Conservation (phyloP, 35 echinoderm and acorn worm genomes). For the Apostichopus japonicus region DNA sequence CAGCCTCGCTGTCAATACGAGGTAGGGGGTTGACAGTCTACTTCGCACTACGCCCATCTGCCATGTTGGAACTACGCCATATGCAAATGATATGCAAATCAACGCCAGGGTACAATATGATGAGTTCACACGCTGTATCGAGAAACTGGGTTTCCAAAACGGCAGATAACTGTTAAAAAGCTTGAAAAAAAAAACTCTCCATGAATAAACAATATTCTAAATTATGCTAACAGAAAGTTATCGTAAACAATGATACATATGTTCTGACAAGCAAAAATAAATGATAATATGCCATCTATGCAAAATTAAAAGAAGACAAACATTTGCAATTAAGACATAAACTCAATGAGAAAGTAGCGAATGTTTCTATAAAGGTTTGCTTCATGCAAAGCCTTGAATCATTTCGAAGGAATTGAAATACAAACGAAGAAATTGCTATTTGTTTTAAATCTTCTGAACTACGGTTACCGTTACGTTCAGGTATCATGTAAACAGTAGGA, state of each 20-base stretch:
- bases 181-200: not conserved
- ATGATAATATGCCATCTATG: not conserved
- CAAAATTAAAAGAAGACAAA: not conserved
- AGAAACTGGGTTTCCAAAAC: not conserved
- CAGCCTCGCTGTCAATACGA: conserved; percentile 99
- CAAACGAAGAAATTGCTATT: too few relatives aligned
- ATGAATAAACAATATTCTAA: not conserved
- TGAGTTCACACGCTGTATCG: not conserved
- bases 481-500: too few relatives aligned
- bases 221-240: not conserved
- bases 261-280: too few relatives aligned
- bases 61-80: too few relatives aligned
- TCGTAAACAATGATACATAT: too few relatives aligned
- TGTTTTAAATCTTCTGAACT: too few relatives aligned
- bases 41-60: not conserved
- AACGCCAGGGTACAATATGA: not conserved
- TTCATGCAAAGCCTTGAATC: too few relatives aligned
- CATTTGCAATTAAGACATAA: too few relatives aligned
- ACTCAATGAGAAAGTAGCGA: too few relatives aligned
- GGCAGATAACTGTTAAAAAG: not conserved
- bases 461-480: too few relatives aligned
- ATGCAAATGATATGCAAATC: not conserved
- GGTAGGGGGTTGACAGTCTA: conserved; percentile 83
- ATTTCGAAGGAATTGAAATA: too few relatives aligned
- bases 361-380: too few relatives aligned